Evolutionary conservation across 1,140 invertebrate genomes (phyloP).

Genomic region (Epicauta chinensis): DNA sequence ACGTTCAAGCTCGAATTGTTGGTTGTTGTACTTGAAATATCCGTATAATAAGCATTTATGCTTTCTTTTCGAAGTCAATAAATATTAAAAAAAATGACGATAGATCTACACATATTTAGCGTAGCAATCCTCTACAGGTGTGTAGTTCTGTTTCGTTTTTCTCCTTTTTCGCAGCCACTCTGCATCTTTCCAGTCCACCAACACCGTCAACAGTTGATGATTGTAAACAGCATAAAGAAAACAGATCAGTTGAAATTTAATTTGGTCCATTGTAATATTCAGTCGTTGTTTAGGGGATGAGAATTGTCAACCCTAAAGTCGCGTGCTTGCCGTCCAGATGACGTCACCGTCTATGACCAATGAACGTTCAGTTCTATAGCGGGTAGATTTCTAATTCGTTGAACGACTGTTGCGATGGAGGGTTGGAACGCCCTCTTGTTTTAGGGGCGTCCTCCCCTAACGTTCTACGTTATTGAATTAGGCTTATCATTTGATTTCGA

Average conservation of each 20-base stretch:
- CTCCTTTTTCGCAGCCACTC: background rate
- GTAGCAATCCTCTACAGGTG: background rate
- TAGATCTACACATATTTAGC: no score
- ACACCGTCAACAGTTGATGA: slow-evolving; percentile 28
- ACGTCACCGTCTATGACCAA: slow-evolving; percentile 34
- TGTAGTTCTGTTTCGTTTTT: background rate
- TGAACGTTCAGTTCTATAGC: slow-evolving; percentile 13
- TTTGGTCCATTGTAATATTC: slow-evolving; percentile 39
- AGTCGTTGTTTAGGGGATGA: slow-evolving; percentile 6
- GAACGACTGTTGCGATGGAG: slow-evolving; percentile 23
- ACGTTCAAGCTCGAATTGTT: no score
- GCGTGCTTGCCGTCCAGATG: slow-evolving; percentile 29
- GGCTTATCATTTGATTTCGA: slow-evolving; percentile 69
- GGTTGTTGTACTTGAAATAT: no score
- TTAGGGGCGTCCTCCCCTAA: slow-evolving; percentile 21
- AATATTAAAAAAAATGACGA: no score
- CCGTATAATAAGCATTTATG: no score
- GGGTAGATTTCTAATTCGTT: slow-evolving; percentile 28
- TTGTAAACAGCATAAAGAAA: slow-evolving; percentile 28
- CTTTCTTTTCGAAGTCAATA: no score
- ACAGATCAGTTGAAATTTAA: slow-evolving; percentile 37
- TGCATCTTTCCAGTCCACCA: slow-evolving; percentile 21
- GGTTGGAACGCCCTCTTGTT: slow-evolving; percentile 22
- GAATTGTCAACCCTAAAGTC: slow-evolving; percentile 29
- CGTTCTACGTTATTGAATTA: slow-evolving; percentile 59